Base-by-base conservation (phyloP, 2,797 vertebrate genomes). In the Sebastes diaconus region DNA sequence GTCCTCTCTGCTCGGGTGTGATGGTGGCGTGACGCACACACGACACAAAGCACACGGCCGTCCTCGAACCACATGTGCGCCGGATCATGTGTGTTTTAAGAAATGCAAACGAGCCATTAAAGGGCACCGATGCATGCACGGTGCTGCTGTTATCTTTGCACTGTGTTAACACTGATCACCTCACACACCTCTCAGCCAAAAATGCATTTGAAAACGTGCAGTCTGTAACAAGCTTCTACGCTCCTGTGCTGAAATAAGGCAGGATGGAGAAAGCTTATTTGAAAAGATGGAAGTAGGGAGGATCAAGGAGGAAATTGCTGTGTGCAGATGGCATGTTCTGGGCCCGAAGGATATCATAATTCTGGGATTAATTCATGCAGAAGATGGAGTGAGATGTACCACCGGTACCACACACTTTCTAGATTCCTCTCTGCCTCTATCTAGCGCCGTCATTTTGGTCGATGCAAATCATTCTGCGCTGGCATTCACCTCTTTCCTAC, bases 251-350 rank as follows among this genome's bases (percentile, higher is more conserved):
- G 57, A 79, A 61, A 75, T 42, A 60, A 29, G 42, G 63, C 10
- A 73, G 24, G 74, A 80, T 5, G 29, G 42, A 78, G 25, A 81
- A 63, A 20, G 78, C 60, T 64, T 50, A 25, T 73, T 83, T 84
- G 77, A 75, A 70, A 78, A 68, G 77, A 84, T 30, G 72, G 76
- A 75, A 64, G 79, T 24, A 57, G 71, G 70, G 66, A 58, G 75
- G 70, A 74, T 55, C 60, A 59, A 55, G 68, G 79, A 83, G 85
- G 81, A 89, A 87, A 78, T 80, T 74, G 75, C 78, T 73, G 60
- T 50, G 81, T 91, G 39, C 91, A 94, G 93, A 95, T 92, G 92
- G 90, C 82, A 66, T 57, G 58, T 91, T 90, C 88, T 81, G 82
- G 84, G 87, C 88, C 85, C 81, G 54, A 13, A 87, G 87, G 81